These are phyloP conservation scores for Drosophila vallismaia DNA, from an alignment of 2,888 invertebrate species.

Conservation along the genomic window DNA sequence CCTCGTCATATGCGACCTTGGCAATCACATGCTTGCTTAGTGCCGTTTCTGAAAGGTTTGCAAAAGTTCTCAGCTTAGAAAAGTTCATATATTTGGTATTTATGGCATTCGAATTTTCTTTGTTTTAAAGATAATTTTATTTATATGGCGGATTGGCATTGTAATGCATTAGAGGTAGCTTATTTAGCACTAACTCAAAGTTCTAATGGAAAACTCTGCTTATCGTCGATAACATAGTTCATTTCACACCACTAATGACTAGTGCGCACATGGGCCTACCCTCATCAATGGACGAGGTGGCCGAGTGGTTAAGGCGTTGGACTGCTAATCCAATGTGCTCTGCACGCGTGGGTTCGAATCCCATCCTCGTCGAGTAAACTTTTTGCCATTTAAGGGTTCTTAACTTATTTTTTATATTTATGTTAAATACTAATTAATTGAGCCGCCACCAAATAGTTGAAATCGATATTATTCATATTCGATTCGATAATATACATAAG, in stretches of 20 bases:
- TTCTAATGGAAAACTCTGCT: conserved; percentile 19
- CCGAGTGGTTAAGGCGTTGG: conserved; percentile 94
- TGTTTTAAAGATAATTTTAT: not conserved
- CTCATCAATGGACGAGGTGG: conserved; percentile 87
- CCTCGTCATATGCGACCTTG: conserved; percentile 85
- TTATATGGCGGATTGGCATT: not conserved
- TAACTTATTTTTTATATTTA: not conserved
- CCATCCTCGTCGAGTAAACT: conserved; percentile 88
- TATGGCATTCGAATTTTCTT: not conserved
- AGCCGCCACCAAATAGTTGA: not conserved
- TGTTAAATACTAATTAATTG: not conserved
- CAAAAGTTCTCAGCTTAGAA: not conserved
- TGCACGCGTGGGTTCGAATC: conserved; percentile 94
- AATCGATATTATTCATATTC: not conserved
- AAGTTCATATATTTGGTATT: not conserved
- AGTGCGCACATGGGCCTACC: conserved; percentile 18
- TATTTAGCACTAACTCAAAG: not conserved
- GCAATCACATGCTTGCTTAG: conserved; percentile 11
- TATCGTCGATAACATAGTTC: conserved; percentile 23
- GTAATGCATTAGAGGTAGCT: too few species aligned
- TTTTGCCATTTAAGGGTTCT: not conserved
- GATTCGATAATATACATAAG: not conserved
- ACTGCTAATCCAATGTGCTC: conserved; percentile 94
- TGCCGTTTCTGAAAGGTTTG: conserved; percentile 15
- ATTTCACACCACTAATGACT: not conserved